Conservation (phyloP, 2,113 vertebrate species). For the Oreochromis tanganicae region DNA sequence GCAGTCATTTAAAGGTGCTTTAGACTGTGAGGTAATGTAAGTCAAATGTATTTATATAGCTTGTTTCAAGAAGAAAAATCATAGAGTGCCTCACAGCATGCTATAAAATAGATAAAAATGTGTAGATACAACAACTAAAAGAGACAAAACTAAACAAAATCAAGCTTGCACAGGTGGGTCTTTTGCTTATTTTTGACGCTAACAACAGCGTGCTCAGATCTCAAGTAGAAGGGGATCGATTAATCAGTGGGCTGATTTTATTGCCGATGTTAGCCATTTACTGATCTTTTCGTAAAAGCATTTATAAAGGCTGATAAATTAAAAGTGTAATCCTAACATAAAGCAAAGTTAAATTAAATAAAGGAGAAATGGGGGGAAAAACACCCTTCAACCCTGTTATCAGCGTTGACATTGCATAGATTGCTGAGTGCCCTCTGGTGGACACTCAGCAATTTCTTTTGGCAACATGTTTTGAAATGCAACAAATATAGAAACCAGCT, state of each 20-base stretch:
- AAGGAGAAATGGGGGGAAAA: accelerated
- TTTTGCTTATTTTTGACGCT: not conserved
- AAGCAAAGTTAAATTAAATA: not conserved
- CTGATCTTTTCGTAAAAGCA: not conserved
- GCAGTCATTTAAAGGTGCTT: not conserved
- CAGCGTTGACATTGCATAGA: not conserved
- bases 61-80: not conserved
- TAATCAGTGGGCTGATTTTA: not conserved
- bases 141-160: not conserved
- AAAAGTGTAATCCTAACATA: not conserved
- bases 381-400: not conserved
- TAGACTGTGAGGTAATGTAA: not conserved
- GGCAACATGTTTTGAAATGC: not conserved
- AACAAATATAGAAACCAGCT: not conserved
- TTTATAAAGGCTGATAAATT: not conserved
- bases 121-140: not conserved
- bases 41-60: not conserved
- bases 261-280: not conserved
- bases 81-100: not conserved
- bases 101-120: not conserved
- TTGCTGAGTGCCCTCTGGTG: no score
- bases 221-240: not conserved
- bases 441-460: not conserved
- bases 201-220: not conserved
- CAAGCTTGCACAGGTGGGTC: not conserved